A percentile compares a stretch with the other conserved stretches of the same genome.
phyloP scores from a whole-genome alignment of 2,888 invertebrate species.

The Caenorhabditis sp. region DNA sequence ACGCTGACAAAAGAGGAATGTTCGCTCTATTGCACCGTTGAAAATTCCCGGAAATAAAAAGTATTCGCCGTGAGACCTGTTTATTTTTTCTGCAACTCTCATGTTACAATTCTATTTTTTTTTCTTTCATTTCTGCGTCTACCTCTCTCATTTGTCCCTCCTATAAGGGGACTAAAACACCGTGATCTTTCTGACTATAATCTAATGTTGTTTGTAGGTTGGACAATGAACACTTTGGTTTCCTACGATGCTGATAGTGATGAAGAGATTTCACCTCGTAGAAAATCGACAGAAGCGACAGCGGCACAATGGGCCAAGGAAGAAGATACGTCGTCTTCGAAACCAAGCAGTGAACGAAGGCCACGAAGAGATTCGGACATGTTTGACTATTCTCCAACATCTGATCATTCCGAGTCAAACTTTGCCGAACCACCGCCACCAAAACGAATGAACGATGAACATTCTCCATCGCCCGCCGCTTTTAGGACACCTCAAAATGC shows the following conservation, averaged over 20 bases:
- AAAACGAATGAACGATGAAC: constrained; percentile 19
- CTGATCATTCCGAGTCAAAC: constrained; percentile 2
- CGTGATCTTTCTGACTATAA: no score
- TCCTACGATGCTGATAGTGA: constrained; percentile 47
- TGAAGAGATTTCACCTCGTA: constrained; percentile 41
- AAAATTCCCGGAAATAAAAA: no score
- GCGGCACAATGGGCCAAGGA: neutral
- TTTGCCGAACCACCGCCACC: constrained; percentile 48
- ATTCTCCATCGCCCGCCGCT: constrained; percentile 35
- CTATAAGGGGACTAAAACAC: no score
- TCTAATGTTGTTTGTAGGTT: no score
- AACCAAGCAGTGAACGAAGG: constrained; percentile 10
- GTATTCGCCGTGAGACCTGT: no score
- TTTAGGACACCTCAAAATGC: constrained; percentile 29
- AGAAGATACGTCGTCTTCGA: constrained; percentile 1
- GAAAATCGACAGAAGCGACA: constrained; percentile 19
- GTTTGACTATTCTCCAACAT: constrained; percentile 15
- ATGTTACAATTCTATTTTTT: no score
- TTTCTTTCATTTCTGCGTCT: no score
- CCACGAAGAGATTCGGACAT: constrained; percentile 24
- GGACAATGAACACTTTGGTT: constrained; percentile 44
- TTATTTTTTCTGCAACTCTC: no score
- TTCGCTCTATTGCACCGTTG: no score
- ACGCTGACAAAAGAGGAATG: no score
- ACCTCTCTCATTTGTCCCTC: no score